Evolutionary conservation across 2,797 vertebrate species (phyloP).

Genomic region (Mastacembelus armatus): DNA sequence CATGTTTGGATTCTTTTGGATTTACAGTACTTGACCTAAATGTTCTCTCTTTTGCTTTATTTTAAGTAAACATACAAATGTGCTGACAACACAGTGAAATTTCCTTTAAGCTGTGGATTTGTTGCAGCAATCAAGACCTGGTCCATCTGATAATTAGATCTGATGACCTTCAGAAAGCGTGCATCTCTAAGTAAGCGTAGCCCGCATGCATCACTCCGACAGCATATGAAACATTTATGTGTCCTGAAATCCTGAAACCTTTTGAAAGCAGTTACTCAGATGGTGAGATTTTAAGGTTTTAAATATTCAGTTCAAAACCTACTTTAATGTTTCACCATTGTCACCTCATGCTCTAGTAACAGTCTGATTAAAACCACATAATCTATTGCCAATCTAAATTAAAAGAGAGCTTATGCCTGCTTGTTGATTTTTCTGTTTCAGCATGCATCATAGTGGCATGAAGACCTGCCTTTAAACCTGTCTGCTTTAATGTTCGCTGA

Average conservation of each 20-base stretch:
- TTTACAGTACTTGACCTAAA: slow-evolving; percentile 45
- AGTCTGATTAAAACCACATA: too few species aligned
- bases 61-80: slow-evolving; percentile 62
- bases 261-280: slow-evolving; percentile 57
- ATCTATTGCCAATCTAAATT: slow-evolving; percentile 27
- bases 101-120: slow-evolving; percentile 50
- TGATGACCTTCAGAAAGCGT: slow-evolving; percentile 72
- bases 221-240: slow-evolving; percentile 73
- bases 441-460: slow-evolving; percentile 45
- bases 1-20: slow-evolving; percentile 36
- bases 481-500: slow-evolving; percentile 62
- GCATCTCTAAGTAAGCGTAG: slow-evolving; percentile 51
- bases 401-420: slow-evolving; percentile 4
- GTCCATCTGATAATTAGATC: slow-evolving; percentile 68
- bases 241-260: slow-evolving; percentile 55
- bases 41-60: slow-evolving; percentile 59
- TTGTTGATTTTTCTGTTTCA: slow-evolving; percentile 57
- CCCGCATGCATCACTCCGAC: slow-evolving; percentile 49
- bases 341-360: slow-evolving; percentile 32
- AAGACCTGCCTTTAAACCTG: slow-evolving; percentile 65
- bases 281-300: slow-evolving; percentile 27
- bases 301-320: slow-evolving; percentile 45
- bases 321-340: slow-evolving; percentile 50
- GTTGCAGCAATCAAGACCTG: slow-evolving; percentile 53
- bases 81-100: slow-evolving; percentile 56